phyloP scores from a whole-genome alignment of 2,888 invertebrate genomes.

The Lasioglossum vierecki region DNA sequence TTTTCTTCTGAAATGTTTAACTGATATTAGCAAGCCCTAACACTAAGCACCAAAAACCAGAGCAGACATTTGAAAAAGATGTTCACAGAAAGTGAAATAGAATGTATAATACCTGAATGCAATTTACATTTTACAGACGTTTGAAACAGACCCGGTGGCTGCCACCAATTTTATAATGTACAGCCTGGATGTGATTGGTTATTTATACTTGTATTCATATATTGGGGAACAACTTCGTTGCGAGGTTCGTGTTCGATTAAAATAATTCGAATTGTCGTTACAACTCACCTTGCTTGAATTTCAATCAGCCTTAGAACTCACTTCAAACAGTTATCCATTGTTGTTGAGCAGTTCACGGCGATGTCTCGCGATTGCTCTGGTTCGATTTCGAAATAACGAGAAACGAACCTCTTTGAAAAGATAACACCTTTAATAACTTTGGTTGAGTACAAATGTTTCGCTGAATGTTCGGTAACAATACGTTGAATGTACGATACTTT shows the following conservation, averaged over 20 bases:
- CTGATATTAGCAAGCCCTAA: too few relatives aligned
- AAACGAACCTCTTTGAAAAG: too few relatives aligned
- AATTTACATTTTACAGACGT: background rate
- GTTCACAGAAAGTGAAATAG: background rate
- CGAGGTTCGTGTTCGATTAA: constrained; percentile 23
- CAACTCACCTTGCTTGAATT: background rate
- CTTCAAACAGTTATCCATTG: background rate
- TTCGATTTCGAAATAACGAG: too few relatives aligned
- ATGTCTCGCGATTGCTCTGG: too few relatives aligned
- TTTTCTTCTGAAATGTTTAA: background rate
- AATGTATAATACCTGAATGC: background rate
- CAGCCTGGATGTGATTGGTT: background rate
- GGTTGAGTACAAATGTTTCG: too few relatives aligned
- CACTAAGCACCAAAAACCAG: background rate
- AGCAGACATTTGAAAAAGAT: background rate
- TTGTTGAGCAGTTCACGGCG: too few relatives aligned
- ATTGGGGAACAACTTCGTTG: constrained; percentile 38
- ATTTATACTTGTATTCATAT: constrained; percentile 33
- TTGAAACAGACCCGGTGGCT: background rate
- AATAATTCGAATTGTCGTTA: background rate
- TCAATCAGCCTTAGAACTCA: background rate
- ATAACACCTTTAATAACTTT: too few relatives aligned
- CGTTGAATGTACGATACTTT: too few relatives aligned
- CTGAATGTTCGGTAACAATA: too few relatives aligned
- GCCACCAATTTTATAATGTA: constrained; percentile 4